Evolutionary conservation across 1,140 invertebrate genomes (phyloP).

Genomic region (Aphaenogaster rudis): DNA sequence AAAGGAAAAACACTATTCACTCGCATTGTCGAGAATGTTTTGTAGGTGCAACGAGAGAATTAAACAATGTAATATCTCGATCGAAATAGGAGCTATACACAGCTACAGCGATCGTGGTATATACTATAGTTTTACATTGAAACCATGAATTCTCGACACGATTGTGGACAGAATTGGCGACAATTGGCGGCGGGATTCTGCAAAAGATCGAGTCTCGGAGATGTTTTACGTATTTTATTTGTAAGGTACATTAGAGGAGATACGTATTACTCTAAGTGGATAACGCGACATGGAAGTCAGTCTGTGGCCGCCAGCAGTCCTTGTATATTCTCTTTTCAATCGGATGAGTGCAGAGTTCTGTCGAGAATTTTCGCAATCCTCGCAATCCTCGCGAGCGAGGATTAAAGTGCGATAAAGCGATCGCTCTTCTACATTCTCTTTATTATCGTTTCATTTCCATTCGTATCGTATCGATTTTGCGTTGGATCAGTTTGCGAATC

Average conservation of each 20-base stretch:
- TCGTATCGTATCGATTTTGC: not conserved
- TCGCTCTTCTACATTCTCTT: not conserved
- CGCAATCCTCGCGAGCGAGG: not conserved
- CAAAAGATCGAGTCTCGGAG: not conserved
- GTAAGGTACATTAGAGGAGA: slow-evolving; percentile 23
- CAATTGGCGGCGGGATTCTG: too few species aligned
- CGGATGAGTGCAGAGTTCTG: not conserved
- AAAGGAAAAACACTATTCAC: too few species aligned
- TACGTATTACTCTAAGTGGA: slow-evolving; percentile 4
- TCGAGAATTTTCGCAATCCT: too few species aligned
- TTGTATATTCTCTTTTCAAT: not conserved
- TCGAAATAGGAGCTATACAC: too few species aligned
- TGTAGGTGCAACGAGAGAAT: too few species aligned
- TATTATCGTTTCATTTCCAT: not conserved
- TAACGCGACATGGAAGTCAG: not conserved
- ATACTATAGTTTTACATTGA: not conserved
- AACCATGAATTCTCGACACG: not conserved
- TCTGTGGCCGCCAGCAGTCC: too few species aligned
- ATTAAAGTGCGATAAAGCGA: not conserved
- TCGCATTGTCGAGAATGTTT: too few species aligned
- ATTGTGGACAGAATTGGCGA: not conserved
- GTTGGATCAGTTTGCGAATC: not conserved
- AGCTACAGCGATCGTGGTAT: not conserved
- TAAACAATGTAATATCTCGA: too few species aligned
- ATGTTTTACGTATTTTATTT: slow-evolving; percentile 28